Conservation (phyloP, 2,888 invertebrate species). For the Entomobrya proxima region DNA sequence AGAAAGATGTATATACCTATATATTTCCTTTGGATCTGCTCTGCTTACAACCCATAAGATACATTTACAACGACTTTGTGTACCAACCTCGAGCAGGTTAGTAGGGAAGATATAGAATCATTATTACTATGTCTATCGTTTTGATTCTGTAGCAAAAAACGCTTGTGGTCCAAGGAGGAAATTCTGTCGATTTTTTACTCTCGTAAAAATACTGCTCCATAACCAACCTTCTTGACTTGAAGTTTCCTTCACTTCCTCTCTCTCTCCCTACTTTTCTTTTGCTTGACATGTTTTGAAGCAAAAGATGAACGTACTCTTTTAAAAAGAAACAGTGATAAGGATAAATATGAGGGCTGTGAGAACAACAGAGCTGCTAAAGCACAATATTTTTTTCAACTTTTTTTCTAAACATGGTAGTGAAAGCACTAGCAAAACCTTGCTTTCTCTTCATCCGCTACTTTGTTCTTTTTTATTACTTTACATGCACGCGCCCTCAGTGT, state of each 20-base stretch:
- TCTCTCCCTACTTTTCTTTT: background rate
- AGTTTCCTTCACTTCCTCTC: slow-evolving; percentile 1
- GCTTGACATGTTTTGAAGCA: no score
- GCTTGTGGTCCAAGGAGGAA: background rate
- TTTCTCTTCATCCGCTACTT: slow-evolving; percentile 18
- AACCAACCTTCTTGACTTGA: background rate
- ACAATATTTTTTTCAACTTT: slow-evolving; percentile 18
- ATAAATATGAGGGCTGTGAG: background rate
- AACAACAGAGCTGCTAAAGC: background rate
- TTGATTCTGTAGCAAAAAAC: background rate
- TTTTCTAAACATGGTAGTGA: background rate
- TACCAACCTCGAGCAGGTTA: background rate
- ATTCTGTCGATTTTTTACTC: background rate
- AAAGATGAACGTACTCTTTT: slow-evolving; percentile 9
- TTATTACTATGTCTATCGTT: slow-evolving; percentile 14
- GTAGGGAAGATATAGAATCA: background rate
- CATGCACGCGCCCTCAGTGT: background rate
- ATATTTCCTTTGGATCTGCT: no score
- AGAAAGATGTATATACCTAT: no score
- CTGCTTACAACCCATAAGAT: no score
- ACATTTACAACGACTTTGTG: background rate
- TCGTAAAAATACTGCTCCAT: background rate
- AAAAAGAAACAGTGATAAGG: background rate
- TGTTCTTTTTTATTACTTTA: slow-evolving; percentile 34
- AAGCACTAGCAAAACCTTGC: background rate